Conservation (phyloP, 2,113 vertebrate species). For the Sarotherodon lohbergeri region DNA sequence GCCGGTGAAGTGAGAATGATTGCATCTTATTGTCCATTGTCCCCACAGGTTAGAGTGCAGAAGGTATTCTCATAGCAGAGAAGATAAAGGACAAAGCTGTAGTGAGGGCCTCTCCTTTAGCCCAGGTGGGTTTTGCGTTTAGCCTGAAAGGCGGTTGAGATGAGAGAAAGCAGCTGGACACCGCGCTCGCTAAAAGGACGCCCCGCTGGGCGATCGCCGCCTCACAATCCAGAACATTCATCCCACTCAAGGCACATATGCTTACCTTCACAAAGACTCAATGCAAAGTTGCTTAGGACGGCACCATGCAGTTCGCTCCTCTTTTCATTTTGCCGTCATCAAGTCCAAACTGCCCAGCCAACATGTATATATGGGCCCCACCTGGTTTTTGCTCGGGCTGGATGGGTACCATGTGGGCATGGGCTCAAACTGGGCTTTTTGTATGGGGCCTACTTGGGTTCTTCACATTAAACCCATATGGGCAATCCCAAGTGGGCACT, state of each 20-base stretch:
- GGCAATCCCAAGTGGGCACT: too few species aligned
- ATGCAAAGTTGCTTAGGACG: not conserved
- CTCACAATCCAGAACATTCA: not conserved
- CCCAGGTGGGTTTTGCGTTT: constrained; percentile 85
- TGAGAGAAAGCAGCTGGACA: constrained; percentile 49
- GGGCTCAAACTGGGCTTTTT: too few species aligned
- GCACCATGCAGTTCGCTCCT: not conserved
- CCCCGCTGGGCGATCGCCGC: not conserved
- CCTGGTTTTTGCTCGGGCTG: too few species aligned
- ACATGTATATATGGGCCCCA: too few species aligned
- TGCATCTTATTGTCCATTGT: constrained; percentile 73
- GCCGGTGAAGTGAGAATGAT: constrained; percentile 58
- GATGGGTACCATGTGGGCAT: too few species aligned
- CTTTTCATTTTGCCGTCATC: constrained; percentile 2
- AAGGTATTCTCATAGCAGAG: constrained; percentile 64
- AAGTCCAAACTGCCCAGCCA: not conserved
- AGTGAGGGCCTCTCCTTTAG: constrained; percentile 61
- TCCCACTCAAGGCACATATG: not conserved
- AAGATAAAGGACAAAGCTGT: constrained; percentile 33
- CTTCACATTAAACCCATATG: too few species aligned
- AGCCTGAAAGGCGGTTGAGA: constrained; percentile 57
- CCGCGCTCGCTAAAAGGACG: not conserved
- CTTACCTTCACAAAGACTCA: not conserved
- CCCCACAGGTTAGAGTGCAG: constrained; percentile 78
- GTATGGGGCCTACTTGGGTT: too few species aligned